Base-by-base conservation (phyloP, 1,140 invertebrate genomes). In the Lordiphosa collinella region DNA sequence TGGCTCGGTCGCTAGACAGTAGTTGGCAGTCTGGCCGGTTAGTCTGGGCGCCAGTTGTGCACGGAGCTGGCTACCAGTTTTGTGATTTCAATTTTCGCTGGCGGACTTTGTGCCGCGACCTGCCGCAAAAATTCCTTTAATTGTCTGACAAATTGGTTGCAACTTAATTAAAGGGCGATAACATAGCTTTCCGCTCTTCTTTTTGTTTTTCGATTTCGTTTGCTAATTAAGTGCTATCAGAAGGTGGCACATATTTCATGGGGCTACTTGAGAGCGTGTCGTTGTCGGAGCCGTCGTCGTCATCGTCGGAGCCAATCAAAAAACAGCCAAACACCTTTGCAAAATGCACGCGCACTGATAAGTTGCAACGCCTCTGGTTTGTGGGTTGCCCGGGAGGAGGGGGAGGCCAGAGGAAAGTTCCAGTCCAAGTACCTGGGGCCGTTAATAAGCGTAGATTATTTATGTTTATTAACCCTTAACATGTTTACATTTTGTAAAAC, bases 401-500 rank as follows among this genome's bases (percentile, higher is more conserved):
- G 8, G 25, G 40, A 48, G 10, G 14, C 34, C 32, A 14, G 4
- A 25, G 46, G 6, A 31, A n/a, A 14, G 38, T 25, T 6, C 22
- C 5, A 36, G 54, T 31, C n/a, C 38, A 38, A 18, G 62, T 69
- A 32, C 60, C 70, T 59, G 52, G 58, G 56, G 49, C 78, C 63
- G 73, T 84, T 87, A 87, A 87, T 87, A 87, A 87, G 85, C 75
- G 65, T 66, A 76, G 86, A 87, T 87, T 87, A 87, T 87, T 87
- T 87, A 86, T 88, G 86, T 87, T 88, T 87, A 87, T 88, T 86
- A 88, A 82, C 86, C 75, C 75, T 87, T 86, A 84, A 85, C 86
- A 87, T 86, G 86, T 88, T 88, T 87, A 87, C 86, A 88, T 88
- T 87, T 88, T 88, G 86, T 88, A 88, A 87, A 87, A 88, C 82